A percentile compares a stretch with the other conserved stretches of the same genome.
Evolutionary conservation across 2,113 vertebrate species (phyloP).

Genomic region (Xiphias gladius): DNA sequence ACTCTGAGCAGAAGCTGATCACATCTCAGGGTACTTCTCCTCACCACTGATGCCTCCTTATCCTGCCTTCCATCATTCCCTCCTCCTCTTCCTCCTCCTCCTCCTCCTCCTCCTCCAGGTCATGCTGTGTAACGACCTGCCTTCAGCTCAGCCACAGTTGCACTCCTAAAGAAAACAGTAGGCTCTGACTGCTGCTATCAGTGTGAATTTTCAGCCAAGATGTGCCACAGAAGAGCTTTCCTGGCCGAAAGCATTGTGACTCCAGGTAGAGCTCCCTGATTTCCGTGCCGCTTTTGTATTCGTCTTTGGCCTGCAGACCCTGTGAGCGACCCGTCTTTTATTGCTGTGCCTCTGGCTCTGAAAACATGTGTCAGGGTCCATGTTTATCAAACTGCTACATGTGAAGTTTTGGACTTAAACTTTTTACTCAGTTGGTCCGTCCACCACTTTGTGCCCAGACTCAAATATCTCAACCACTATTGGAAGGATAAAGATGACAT

Average conservation of each 20-base stretch:
- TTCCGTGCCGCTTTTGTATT: not conserved
- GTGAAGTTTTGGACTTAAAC: too few species aligned
- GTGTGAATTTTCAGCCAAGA: not conserved
- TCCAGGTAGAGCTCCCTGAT: not conserved
- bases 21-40: conserved; percentile 26
- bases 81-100: not conserved
- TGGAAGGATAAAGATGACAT: too few species aligned
- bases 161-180: not conserved
- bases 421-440: too few species aligned
- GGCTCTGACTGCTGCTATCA: not conserved
- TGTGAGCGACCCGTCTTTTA: not conserved
- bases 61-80: conserved; percentile 10
- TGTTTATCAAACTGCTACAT: too few species aligned
- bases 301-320: not conserved
- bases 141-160: not conserved
- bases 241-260: not conserved
- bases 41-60: not conserved
- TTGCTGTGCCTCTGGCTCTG: not conserved
- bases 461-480: too few species aligned
- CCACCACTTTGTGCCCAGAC: too few species aligned
- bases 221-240: not conserved
- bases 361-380: not conserved
- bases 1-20: conserved; percentile 26
- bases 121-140: conserved; percentile 12
- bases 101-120: not conserved